phyloP scores from a whole-genome alignment of 1,140 invertebrate species.

The Drosophila nigrodunni region DNA sequence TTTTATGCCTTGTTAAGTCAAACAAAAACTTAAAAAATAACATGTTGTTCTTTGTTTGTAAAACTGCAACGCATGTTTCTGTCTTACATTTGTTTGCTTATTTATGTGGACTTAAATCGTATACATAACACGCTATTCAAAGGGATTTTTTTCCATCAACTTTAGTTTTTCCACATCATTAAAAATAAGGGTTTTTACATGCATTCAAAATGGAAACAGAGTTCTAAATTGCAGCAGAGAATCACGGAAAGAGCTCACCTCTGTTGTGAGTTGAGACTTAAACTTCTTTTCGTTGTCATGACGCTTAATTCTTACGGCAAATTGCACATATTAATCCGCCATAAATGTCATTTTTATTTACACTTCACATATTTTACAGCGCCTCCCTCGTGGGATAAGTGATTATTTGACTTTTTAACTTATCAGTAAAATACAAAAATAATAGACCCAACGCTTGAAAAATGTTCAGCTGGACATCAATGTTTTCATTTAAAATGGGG shows the following conservation, averaged over 20 bases:
- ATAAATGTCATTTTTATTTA: not conserved
- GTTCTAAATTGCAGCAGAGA: too few species aligned
- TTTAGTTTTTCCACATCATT: not conserved
- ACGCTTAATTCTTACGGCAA: slow-evolving; percentile 9
- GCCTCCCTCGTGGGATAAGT: too few species aligned
- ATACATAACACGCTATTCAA: not conserved
- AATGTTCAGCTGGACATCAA: not conserved
- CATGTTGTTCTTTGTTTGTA: not conserved
- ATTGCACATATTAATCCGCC: not conserved
- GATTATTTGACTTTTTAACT: not conserved
- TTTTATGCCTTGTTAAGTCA: not conserved
- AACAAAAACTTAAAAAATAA: not conserved
- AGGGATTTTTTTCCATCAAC: not conserved
- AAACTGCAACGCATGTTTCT: not conserved
- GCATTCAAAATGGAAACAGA: too few species aligned
- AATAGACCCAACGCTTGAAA: not conserved
- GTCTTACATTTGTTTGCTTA: not conserved
- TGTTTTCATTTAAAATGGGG: not conserved
- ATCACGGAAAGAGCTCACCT: not conserved
- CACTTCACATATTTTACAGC: too few species aligned
- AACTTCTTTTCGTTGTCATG: slow-evolving; percentile 12
- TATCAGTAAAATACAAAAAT: not conserved
- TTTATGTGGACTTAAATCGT: not conserved
- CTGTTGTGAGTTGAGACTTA: not conserved
- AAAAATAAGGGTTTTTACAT: not conserved